Evolutionary conservation across 2,797 vertebrate genomes (phyloP).

Genomic region (Tarsius wallacei): DNA sequence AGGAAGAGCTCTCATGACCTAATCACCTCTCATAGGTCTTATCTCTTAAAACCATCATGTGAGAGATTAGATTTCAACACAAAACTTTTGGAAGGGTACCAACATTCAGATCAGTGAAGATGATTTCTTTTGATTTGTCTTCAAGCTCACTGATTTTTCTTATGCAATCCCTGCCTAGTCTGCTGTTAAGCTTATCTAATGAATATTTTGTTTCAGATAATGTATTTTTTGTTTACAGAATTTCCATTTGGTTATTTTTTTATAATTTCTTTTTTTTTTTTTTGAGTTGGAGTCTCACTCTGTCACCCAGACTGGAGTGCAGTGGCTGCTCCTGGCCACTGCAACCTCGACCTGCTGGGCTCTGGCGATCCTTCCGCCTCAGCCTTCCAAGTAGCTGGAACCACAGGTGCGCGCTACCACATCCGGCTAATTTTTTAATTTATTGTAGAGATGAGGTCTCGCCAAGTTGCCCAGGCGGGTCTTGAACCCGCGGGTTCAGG

Average conservation of each 20-base stretch:
- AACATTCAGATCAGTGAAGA: neutral
- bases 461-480: too few relatives aligned
- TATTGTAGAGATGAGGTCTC: too few relatives aligned
- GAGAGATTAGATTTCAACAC: neutral
- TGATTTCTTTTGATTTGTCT: neutral
- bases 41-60: neutral
- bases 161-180: neutral
- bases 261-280: slow-evolving; percentile 1
- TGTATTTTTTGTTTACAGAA: neutral
- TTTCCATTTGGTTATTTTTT: neutral
- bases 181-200: neutral
- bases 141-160: neutral
- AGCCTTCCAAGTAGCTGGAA: too few relatives aligned
- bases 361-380: too few relatives aligned
- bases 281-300: too few relatives aligned
- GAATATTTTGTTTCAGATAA: neutral
- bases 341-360: too few relatives aligned
- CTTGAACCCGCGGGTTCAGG: too few relatives aligned
- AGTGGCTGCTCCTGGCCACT: too few relatives aligned
- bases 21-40: neutral
- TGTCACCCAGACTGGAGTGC: too few relatives aligned
- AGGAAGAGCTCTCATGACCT: neutral
- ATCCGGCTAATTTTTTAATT: too few relatives aligned
- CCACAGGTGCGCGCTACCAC: too few relatives aligned
- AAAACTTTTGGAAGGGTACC: neutral